These are phyloP conservation scores for Coptodon bakossiorum DNA, from an alignment of 2,113 vertebrate genomes.

Conservation along the genomic window DNA sequence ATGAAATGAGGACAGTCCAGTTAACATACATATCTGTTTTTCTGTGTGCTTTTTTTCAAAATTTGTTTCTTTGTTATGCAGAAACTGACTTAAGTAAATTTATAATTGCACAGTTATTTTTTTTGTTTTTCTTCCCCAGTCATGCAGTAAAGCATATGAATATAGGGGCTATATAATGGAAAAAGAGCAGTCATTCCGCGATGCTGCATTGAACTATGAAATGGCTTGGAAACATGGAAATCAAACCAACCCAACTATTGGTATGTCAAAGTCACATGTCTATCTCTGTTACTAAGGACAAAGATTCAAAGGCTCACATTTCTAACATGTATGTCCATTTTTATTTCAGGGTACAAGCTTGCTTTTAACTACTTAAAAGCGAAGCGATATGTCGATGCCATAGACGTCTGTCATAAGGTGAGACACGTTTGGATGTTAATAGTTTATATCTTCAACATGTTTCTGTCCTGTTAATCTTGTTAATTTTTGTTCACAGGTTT, in stretches of 20 bases:
- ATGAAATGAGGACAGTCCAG: background rate
- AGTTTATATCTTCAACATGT: background rate
- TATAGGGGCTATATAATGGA: slow-evolving; percentile 98
- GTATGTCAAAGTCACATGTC: slow-evolving; percentile 59
- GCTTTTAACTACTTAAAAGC: slow-evolving; percentile 98
- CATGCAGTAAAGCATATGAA: slow-evolving; percentile 96
- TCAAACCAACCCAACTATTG: slow-evolving; percentile 84
- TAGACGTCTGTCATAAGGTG: slow-evolving; percentile 95
- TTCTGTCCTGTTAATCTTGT: background rate
- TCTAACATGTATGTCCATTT: background rate
- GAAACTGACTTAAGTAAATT: background rate
- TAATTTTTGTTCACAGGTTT: slow-evolving; percentile 72
- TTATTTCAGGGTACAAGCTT: slow-evolving; percentile 87
- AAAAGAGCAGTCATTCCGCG: slow-evolving; percentile 91
- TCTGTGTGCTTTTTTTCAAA: background rate
- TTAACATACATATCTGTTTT: background rate
- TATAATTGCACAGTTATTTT: background rate
- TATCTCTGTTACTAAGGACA: background rate
- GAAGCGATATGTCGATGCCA: slow-evolving; percentile 91
- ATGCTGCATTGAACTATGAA: slow-evolving; percentile 92
- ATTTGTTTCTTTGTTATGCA: background rate
- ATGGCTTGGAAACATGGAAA: slow-evolving; percentile 95
- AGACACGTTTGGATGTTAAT: slow-evolving; percentile 14
- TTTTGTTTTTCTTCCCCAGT: slow-evolving; percentile 69
- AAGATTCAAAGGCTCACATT: background rate